A percentile compares a stretch with the other conserved stretches of the same genome.
These are phyloP conservation scores for Pollachius pollachius DNA, from an alignment of 2,113 vertebrate species.

Conservation along the genomic window DNA sequence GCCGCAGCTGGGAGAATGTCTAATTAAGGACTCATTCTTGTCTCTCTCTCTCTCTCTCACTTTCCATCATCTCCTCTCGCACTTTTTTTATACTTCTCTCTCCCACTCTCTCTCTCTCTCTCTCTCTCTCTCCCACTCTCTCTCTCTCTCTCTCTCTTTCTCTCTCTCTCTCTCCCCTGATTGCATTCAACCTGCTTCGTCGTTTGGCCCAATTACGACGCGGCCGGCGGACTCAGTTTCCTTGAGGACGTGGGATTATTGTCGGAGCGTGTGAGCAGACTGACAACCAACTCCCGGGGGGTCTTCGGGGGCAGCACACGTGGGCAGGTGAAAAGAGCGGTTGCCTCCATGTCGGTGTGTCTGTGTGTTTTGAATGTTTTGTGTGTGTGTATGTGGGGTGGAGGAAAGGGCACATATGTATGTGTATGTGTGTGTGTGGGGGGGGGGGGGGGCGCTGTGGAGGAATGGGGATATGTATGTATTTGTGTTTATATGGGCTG, in stretches of 20 bases:
- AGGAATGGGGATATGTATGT: too few relatives aligned
- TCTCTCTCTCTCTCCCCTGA: slow-evolving; percentile 1
- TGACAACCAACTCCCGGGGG: slow-evolving; percentile 38
- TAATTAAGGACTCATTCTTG: slow-evolving; percentile 70
- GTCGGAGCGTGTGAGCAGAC: slow-evolving; percentile 55
- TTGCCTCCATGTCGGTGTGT: slow-evolving; percentile 8
- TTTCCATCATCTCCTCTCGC: too few relatives aligned
- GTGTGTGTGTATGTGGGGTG: slow-evolving; percentile 11
- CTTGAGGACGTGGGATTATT: too few relatives aligned
- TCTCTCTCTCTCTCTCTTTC: slow-evolving; percentile 18
- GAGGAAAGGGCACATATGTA: neutral
- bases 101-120: neutral
- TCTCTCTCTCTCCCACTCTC: slow-evolving; percentile 22
- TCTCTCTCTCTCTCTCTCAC: neutral
- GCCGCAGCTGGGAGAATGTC: slow-evolving; percentile 52
- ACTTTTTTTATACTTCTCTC: slow-evolving; percentile 32
- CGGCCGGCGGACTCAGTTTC: slow-evolving; percentile 20
- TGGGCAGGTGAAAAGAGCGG: slow-evolving; percentile 44
- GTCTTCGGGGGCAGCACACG: slow-evolving; percentile 39
- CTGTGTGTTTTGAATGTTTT: slow-evolving; percentile 21
- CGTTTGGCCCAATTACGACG: slow-evolving; percentile 52
- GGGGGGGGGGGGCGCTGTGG: neutral
- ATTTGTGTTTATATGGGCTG: neutral
- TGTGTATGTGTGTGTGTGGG: neutral
- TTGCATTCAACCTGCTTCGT: slow-evolving; percentile 3